Evolutionary conservation across 1,140 invertebrate species (phyloP).

Genomic region (Pentalonia nigronervosa): DNA sequence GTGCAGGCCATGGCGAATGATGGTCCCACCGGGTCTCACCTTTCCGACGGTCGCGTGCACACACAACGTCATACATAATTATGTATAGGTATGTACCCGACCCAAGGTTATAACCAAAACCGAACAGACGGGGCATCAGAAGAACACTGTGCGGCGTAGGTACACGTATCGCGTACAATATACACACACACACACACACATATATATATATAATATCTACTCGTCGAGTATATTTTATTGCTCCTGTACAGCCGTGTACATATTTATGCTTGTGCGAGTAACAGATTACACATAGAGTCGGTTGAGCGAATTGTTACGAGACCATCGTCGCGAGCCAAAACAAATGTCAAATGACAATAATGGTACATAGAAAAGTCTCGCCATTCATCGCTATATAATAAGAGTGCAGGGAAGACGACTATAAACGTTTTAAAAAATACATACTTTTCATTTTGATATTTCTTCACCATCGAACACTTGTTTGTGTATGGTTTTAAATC

Average conservation of each 20-base stretch:
- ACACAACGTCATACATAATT: background rate
- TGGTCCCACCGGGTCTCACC: slow-evolving; percentile 21
- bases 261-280: background rate
- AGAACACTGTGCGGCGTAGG: background rate
- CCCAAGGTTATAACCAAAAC: background rate
- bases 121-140: background rate
- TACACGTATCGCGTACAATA: background rate
- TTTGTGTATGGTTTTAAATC: too few species aligned
- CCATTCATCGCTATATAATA: too few species aligned
- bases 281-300: background rate
- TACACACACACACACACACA: background rate
- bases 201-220: background rate
- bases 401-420: too few species aligned
- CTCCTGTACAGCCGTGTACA: background rate
- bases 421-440: too few species aligned
- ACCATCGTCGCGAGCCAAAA: background rate
- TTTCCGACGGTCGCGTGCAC: background rate
- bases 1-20: background rate
- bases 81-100: background rate
- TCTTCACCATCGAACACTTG: too few species aligned
- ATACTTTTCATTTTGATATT: too few species aligned
- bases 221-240: background rate
- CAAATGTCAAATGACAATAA: background rate
- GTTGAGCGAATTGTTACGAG: background rate
- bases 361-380: too few species aligned